phyloP scores from a whole-genome alignment of 1,140 invertebrate species.

The Ylistrum balloti region DNA sequence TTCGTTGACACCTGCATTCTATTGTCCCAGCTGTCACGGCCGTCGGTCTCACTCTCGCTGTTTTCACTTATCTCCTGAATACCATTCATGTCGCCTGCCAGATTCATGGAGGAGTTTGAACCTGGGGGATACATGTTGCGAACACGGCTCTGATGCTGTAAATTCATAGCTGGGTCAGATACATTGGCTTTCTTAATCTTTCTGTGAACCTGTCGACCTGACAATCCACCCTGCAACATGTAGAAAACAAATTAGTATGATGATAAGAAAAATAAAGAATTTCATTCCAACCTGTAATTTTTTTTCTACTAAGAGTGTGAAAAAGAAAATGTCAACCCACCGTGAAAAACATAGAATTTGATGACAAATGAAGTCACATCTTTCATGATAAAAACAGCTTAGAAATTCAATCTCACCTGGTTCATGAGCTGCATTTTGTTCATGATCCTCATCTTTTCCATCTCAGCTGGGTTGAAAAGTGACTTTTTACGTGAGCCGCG shows the following conservation, averaged over 20 bases:
- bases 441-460: slow-evolving; percentile 76
- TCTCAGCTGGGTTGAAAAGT: slow-evolving; percentile 80
- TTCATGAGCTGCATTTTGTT: slow-evolving; percentile 71
- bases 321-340: no score
- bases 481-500: slow-evolving; percentile 72
- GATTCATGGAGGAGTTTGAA: slow-evolving; percentile 46
- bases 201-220: slow-evolving; percentile 61
- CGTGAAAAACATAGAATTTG: no score
- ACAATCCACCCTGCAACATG: slow-evolving; percentile 70
- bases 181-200: slow-evolving; percentile 49
- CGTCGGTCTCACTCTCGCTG: slow-evolving; percentile 67
- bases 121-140: slow-evolving; percentile 73
- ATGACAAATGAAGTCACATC: background rate
- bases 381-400: background rate
- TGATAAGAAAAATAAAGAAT: background rate
- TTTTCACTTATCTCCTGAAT: slow-evolving; percentile 59
- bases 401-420: slow-evolving; percentile 53
- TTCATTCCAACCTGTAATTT: no score
- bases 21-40: slow-evolving; percentile 55
- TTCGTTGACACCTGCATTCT: slow-evolving; percentile 54
- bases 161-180: slow-evolving; percentile 72
- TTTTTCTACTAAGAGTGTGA: no score
- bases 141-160: slow-evolving; percentile 76
- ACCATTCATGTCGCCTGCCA: slow-evolving; percentile 47
- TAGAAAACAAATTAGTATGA: background rate